Evolutionary conservation across 2,797 vertebrate species (phyloP).

Genomic region (Smutsia temminckii): DNA sequence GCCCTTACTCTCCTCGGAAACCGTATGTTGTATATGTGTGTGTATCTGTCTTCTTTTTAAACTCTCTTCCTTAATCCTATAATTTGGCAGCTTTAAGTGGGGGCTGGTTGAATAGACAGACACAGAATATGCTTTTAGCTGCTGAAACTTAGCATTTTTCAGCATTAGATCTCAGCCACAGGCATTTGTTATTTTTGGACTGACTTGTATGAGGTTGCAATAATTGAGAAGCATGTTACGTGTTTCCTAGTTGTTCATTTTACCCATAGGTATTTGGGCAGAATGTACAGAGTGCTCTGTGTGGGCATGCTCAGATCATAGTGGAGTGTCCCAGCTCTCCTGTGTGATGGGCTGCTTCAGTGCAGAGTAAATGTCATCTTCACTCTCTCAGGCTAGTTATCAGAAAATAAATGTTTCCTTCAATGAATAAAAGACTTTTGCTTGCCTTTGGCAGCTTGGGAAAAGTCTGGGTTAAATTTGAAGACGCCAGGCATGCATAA

Average conservation of each 20-base stretch:
- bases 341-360: background rate
- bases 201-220: background rate
- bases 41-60: conserved; percentile 75
- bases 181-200: conserved; percentile 47
- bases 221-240: conserved; percentile 11
- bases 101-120: conserved; percentile 28
- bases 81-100: conserved; percentile 30
- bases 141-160: conserved; percentile 36
- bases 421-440: background rate
- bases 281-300: background rate
- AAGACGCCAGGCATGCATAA: conserved; percentile 46
- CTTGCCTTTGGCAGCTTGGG: conserved; percentile 53
- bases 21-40: conserved; percentile 80
- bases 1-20: conserved; percentile 71
- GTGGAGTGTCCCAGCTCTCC: background rate
- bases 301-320: conserved; percentile 6
- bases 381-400: conserved; percentile 13
- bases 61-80: conserved; percentile 38
- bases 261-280: conserved; percentile 15
- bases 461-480: conserved; percentile 58
- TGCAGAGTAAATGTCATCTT: conserved; percentile 30
- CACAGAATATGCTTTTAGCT: background rate
- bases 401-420: conserved; percentile 42
- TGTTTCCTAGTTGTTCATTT: conserved; percentile 53
- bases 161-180: conserved; percentile 38